Conservation (phyloP, 1,140 invertebrate genomes). For the Saccostrea glomerata region DNA sequence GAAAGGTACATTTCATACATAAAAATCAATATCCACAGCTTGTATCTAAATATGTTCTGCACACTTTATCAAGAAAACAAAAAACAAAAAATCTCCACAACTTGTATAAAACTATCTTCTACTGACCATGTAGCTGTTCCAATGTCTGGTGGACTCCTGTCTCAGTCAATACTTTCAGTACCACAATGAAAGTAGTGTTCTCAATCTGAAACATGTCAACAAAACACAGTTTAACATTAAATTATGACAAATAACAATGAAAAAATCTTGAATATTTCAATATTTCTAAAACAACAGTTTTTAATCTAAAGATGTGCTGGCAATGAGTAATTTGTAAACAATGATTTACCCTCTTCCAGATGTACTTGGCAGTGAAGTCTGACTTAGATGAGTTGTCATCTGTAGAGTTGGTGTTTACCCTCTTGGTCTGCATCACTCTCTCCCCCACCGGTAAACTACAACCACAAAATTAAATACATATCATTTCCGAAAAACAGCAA, state of each 20-base stretch:
- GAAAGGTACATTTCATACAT: background rate
- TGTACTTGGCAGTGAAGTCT: constrained; percentile 68
- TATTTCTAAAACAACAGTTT: too few species aligned
- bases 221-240: background rate
- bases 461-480: constrained; percentile 42
- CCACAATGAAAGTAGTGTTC: constrained; percentile 73
- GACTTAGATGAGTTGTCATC: constrained; percentile 55
- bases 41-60: too few species aligned
- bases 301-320: too few species aligned
- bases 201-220: constrained; percentile 63
- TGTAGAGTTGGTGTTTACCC: constrained; percentile 59
- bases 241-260: too few species aligned
- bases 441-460: constrained; percentile 68
- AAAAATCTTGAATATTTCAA: too few species aligned
- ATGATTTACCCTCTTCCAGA: constrained; percentile 73
- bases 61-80: background rate
- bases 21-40: too few species aligned
- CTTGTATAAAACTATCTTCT: background rate
- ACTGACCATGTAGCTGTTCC: constrained; percentile 67
- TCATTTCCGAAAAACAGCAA: background rate
- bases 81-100: background rate
- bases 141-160: constrained; percentile 61
- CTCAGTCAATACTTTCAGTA: constrained; percentile 68
- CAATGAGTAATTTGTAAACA: background rate
- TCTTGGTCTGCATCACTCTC: constrained; percentile 58